phyloP scores from a whole-genome alignment of 2,888 invertebrate genomes.

The Lithophane leautieri region DNA sequence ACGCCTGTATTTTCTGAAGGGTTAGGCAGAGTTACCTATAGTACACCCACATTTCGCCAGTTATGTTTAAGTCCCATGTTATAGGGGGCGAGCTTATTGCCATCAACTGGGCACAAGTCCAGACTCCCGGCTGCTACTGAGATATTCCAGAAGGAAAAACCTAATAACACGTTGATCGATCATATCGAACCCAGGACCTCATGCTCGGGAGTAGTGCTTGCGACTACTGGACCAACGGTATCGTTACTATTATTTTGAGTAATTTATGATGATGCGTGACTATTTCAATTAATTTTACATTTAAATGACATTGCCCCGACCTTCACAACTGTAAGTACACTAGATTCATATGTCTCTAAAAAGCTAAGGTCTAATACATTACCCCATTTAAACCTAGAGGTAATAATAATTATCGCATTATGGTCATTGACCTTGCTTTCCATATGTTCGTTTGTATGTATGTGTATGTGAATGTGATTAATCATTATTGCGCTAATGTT shows the following conservation, averaged over 20 bases:
- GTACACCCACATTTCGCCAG: too few species aligned
- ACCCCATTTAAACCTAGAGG: slow-evolving; percentile 52
- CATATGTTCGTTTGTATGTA: slow-evolving; percentile 42
- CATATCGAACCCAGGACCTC: background rate
- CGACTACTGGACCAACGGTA: background rate
- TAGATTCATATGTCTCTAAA: slow-evolving; percentile 49
- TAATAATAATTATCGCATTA: slow-evolving; percentile 60
- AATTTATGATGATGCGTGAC: slow-evolving; percentile 9
- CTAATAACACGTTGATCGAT: background rate
- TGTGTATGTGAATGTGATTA: slow-evolving; percentile 38
- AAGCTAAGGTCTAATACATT: slow-evolving; percentile 65
- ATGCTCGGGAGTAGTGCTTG: too few species aligned
- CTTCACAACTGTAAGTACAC: slow-evolving; percentile 35
- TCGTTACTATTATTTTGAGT: background rate
- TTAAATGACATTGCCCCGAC: slow-evolving; percentile 23
- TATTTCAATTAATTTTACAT: slow-evolving; percentile 25
- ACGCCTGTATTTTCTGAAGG: too few species aligned
- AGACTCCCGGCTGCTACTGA: background rate
- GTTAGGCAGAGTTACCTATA: too few species aligned
- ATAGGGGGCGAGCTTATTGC: too few species aligned
- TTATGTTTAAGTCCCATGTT: too few species aligned
- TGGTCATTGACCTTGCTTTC: slow-evolving; percentile 66
- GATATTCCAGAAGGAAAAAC: background rate
- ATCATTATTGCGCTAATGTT: slow-evolving; percentile 29
- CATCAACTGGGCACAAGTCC: too few species aligned